Percentiles rank a stretch among this genome's conserved stretches.
These are phyloP conservation scores for Burhinus oedicnemus DNA, from an alignment of 2,113 vertebrate species.

Conservation along the genomic window DNA sequence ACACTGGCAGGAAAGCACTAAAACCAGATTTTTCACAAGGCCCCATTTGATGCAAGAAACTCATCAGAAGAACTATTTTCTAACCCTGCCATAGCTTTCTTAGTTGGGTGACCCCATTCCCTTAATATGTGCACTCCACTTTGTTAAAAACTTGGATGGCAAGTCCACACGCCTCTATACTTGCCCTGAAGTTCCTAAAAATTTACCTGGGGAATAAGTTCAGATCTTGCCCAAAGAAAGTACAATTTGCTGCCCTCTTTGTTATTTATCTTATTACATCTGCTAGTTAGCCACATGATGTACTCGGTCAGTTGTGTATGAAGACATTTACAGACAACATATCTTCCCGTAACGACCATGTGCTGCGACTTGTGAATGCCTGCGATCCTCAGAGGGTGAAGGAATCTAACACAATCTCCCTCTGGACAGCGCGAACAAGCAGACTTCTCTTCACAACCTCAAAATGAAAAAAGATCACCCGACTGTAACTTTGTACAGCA, in stretches of 20 bases:
- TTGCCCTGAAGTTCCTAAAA: background rate
- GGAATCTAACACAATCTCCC: background rate
- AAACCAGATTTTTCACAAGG: background rate
- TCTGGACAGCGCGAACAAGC: background rate
- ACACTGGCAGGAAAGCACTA: background rate
- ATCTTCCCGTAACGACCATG: background rate
- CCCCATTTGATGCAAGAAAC: background rate
- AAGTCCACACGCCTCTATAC: background rate
- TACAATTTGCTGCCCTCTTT: too few relatives aligned
- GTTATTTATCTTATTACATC: background rate
- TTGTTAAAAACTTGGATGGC: background rate
- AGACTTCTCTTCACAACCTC: background rate
- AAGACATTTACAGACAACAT: background rate
- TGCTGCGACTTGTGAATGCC: background rate
- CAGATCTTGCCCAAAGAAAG: background rate
- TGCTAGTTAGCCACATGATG: background rate
- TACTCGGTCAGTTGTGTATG: background rate
- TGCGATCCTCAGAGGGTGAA: background rate
- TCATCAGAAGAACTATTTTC: background rate
- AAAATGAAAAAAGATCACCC: background rate
- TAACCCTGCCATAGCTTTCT: background rate
- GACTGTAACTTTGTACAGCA: background rate
- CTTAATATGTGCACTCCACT: background rate
- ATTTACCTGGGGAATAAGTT: background rate
- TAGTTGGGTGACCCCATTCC: rapidly evolving